Evolutionary conservation across 1,140 invertebrate species (phyloP), one percentile per base, ranked within the genome.

Genomic region (Monochamus saltuarius): DNA sequence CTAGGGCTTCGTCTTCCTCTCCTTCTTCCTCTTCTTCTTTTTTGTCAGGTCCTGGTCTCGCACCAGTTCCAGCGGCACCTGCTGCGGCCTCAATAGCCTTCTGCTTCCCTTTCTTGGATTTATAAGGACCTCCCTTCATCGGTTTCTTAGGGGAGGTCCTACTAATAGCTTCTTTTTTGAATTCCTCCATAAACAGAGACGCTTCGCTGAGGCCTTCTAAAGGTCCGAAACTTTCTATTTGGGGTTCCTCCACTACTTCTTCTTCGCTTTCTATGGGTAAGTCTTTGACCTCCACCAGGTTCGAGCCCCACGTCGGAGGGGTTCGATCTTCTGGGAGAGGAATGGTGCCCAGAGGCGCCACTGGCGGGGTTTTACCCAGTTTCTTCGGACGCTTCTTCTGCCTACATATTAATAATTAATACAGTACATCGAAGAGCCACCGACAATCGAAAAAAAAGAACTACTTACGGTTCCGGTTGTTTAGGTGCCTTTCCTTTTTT

Each of bases 271-370:
- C 53, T 35, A 14, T n/a, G 4, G 8, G 10, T 0, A 35, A 3
- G n/a, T 64, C 62, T 39, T 45, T 56, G 6, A 73, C 65, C 37
- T 72, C 64, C 38, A 76, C 59, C 14, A 76, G 58, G 38, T 75
- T 76, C 0, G 73, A 73, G 13, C 74, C 73, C 74, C 74, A 76
- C 19, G 71, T 73, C 13, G 73, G 71, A 6, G 70, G 68, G 4
- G 34, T 22, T 36, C 70, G 45, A 35, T 67, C 60, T 51, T 66
- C 68, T 14, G 46, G 38, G 8, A 56, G 22, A 2, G 52, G 36
- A n/a, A 63, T 49, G 49, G 59, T 49, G 35, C 47, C 67, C 16
- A 59, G 54, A 9, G 52, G 65, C 17, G 55, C 54, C 39, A 43
- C 58, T 22, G 66, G 63, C 14, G 68, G 66, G 8, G 57, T 57